These are phyloP conservation scores for Ormyrus nitidulus DNA, from an alignment of 2,888 invertebrate genomes.

Conservation along the genomic window DNA sequence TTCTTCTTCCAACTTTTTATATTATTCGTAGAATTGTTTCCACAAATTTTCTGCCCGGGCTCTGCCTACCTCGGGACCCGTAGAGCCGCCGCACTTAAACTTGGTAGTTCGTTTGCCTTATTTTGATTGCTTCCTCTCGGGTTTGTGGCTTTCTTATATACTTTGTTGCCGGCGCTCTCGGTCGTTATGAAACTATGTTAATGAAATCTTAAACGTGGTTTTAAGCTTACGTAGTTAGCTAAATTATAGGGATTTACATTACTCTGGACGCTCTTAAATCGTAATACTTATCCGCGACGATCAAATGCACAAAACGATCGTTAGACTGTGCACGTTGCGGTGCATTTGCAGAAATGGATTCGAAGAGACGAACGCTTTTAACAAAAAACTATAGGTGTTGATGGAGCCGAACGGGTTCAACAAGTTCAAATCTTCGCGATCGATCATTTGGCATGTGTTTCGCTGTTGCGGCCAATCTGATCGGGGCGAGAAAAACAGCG, in stretches of 20 bases:
- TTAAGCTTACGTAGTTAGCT: not conserved
- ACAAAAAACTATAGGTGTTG: not conserved
- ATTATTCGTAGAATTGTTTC: conserved; percentile 54
- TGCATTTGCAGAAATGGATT: not conserved
- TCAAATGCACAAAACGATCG: no score
- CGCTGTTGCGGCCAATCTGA: conserved; percentile 41
- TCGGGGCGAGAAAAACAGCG: conserved; percentile 36
- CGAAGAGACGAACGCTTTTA: not conserved
- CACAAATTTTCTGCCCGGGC: conserved; percentile 48
- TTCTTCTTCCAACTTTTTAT: conserved; percentile 30
- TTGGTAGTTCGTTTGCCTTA: conserved; percentile 35
- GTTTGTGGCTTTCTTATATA: conserved; percentile 1
- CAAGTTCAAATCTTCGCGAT: conserved; percentile 39
- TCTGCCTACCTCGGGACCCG: not conserved
- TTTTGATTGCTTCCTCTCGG: conserved; percentile 45
- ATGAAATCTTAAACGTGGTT: no score
- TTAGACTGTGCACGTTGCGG: no score
- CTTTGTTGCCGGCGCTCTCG: no score
- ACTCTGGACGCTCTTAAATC: no score
- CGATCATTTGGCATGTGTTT: conserved; percentile 40
- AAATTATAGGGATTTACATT: not conserved
- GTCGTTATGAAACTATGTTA: no score
- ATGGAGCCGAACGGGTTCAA: conserved; percentile 40
- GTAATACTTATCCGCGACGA: no score
- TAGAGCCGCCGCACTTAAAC: conserved; percentile 24